These are phyloP conservation scores for Nematolebias whitei DNA, from an alignment of 2,113 vertebrate genomes.

Conservation along the genomic window DNA sequence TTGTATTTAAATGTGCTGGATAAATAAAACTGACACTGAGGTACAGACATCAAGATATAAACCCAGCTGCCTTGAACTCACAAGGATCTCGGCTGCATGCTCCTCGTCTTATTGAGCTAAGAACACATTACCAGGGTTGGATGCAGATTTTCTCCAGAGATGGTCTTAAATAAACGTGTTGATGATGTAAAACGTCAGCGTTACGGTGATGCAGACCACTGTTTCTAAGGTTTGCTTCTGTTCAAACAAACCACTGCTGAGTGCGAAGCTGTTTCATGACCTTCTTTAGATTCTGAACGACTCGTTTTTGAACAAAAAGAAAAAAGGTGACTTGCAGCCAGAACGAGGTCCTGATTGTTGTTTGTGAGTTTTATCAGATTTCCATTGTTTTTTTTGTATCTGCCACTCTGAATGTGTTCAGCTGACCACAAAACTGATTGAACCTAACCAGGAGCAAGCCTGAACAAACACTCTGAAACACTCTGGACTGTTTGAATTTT, in stretches of 20 bases:
- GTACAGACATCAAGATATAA: neutral
- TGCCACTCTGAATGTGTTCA: neutral
- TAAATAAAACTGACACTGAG: too few relatives aligned
- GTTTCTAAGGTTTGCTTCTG: too few relatives aligned
- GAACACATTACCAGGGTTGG: neutral
- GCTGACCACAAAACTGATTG: neutral
- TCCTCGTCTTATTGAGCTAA: neutral
- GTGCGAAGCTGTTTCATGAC: too few relatives aligned
- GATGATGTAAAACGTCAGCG: neutral
- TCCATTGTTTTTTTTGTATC: neutral
- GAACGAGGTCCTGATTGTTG: rapidly evolving
- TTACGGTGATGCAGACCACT: neutral
- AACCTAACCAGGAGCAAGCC: neutral
- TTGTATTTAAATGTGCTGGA: too few relatives aligned
- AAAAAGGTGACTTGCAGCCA: neutral
- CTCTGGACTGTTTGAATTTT: neutral
- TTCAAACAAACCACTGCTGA: too few relatives aligned
- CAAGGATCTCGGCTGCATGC: neutral
- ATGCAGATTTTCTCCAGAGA: neutral
- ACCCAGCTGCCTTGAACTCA: too few relatives aligned
- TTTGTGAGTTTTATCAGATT: slow-evolving; percentile 18
- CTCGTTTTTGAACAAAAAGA: too few relatives aligned
- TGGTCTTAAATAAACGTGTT: neutral
- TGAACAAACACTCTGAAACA: neutral
- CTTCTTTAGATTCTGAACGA: too few relatives aligned